Evolutionary conservation across 2,113 vertebrate genomes (phyloP).

Genomic region (Polyodon spathula): DNA sequence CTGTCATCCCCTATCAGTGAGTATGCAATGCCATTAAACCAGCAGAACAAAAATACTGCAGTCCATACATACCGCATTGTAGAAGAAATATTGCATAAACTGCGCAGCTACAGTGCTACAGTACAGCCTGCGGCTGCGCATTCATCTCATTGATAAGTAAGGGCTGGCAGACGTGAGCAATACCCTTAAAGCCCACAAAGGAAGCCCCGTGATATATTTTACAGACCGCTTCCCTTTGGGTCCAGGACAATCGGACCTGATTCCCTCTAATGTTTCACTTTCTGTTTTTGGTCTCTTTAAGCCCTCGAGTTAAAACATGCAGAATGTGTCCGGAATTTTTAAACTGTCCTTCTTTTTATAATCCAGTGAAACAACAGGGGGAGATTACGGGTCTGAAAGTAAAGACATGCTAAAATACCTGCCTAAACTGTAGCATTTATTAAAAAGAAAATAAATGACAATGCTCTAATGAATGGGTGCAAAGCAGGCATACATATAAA

Average conservation of each 20-base stretch:
- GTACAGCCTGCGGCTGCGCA: neutral
- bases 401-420: conserved; percentile 46
- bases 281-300: conserved; percentile 32
- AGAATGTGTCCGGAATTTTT: conserved; percentile 43
- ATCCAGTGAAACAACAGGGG: conserved; percentile 49
- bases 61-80: too few species aligned
- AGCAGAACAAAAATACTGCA: too few species aligned
- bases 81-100: too few species aligned
- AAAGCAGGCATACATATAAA: too few species aligned
- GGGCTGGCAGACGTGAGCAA: conserved; percentile 14
- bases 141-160: conserved; percentile 7
- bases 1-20: too few species aligned
- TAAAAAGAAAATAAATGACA: conserved; percentile 40
- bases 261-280: conserved; percentile 8
- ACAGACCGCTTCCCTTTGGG: neutral
- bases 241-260: neutral
- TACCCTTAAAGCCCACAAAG: conserved; percentile 23
- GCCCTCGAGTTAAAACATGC: conserved; percentile 37
- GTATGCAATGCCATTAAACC: too few species aligned
- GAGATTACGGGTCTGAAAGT: conserved; percentile 43
- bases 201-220: neutral
- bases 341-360: conserved; percentile 36
- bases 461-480: too few species aligned
- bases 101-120: too few species aligned
- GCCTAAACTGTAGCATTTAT: conserved; percentile 35